phyloP scores from a whole-genome alignment of 2,113 vertebrate species.

The Thamnophis sirtalis region DNA sequence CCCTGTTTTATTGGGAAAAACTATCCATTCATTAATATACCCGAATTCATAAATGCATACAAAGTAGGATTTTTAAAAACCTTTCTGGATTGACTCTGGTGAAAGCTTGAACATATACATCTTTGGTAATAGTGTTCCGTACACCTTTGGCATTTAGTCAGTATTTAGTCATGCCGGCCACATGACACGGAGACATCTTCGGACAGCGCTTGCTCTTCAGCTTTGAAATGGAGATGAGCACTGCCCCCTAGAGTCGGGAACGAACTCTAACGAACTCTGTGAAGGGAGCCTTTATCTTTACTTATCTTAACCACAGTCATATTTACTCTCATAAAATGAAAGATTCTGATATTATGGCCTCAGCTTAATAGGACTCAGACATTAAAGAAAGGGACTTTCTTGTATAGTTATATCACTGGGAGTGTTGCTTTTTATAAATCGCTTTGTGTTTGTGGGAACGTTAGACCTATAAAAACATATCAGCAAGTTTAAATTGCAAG shows the following conservation, averaged over 20 bases:
- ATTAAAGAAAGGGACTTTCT: conserved; percentile 30
- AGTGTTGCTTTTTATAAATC: conserved; percentile 59
- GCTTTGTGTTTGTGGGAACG: conserved; percentile 54
- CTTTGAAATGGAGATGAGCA: too few species aligned
- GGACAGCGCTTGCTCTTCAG: too few species aligned
- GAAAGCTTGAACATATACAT: not conserved
- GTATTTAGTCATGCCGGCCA: too few species aligned
- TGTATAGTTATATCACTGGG: not conserved
- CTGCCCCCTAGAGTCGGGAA: too few species aligned
- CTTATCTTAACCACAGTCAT: not conserved
- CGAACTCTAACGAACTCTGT: too few species aligned
- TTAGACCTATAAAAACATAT: conserved; percentile 56
- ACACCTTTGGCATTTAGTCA: too few species aligned
- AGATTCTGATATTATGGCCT: conserved; percentile 24
- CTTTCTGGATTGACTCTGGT: not conserved
- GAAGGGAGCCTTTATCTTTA: too few species aligned
- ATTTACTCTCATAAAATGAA: not conserved
- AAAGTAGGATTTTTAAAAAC: not conserved
- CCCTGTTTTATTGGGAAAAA: not conserved
- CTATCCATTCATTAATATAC: not conserved
- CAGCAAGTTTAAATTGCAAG: conserved; percentile 40
- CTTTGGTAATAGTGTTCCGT: too few species aligned
- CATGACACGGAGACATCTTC: too few species aligned
- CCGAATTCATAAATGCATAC: not conserved
- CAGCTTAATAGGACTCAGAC: conserved; percentile 35